phyloP scores from a whole-genome alignment of 2,888 invertebrate species.

The Alloscopus bannaensis region DNA sequence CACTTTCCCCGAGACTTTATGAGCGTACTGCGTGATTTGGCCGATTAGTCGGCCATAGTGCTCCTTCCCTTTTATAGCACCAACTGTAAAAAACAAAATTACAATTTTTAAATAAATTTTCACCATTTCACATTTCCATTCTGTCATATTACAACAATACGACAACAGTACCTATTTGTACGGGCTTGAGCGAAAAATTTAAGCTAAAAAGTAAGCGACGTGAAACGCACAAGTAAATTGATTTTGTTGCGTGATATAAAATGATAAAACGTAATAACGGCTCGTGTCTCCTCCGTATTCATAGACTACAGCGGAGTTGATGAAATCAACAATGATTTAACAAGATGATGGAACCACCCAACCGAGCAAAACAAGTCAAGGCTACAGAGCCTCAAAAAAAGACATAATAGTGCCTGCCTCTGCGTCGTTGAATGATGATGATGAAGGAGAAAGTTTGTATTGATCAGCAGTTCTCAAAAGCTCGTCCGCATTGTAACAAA shows the following conservation, averaged over 20 bases:
- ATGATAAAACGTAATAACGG: conserved; percentile 5
- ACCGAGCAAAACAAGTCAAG: no score
- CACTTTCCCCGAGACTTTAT: conserved; percentile 87
- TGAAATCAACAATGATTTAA: conserved; percentile 5
- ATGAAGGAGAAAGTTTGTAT: no score
- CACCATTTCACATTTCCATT: not conserved
- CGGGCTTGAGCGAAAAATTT: not conserved
- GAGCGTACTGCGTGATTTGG: conserved; percentile 83
- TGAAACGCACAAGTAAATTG: conserved; percentile 1
- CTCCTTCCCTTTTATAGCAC: conserved; percentile 53
- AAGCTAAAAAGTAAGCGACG: not conserved
- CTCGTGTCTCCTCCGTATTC: no score
- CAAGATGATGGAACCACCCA: conserved; percentile 18
- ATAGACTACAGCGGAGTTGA: conserved; percentile 7
- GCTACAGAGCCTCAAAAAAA: no score
- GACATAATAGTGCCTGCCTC: no score
- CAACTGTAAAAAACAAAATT: conserved; percentile 41
- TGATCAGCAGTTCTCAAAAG: no score
- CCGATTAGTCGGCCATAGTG: conserved; percentile 89
- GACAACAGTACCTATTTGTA: no score
- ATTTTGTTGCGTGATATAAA: conserved; percentile 19
- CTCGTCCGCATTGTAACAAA: no score
- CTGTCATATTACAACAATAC: no score
- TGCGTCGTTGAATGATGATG: no score
- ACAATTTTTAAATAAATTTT: no score